These are phyloP conservation scores for Acomys russatus DNA, from an alignment of 2,797 vertebrate species.

Conservation along the genomic window DNA sequence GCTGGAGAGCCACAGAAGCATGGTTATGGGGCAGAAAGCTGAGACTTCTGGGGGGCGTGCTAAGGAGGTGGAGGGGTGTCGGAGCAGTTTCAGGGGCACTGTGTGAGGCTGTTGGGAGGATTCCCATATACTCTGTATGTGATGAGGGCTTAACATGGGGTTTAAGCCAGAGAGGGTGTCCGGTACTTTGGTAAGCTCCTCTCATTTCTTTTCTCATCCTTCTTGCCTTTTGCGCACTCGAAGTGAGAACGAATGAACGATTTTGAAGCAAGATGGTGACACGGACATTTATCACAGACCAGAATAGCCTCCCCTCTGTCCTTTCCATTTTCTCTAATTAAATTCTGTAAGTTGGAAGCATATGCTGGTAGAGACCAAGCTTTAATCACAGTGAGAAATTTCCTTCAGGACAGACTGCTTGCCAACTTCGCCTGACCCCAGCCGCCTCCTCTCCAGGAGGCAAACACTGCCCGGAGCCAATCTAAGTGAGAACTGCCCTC, in stretches of 20 bases:
- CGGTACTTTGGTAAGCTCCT: neutral
- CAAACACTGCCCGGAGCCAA: neutral
- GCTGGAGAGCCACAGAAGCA: accelerated
- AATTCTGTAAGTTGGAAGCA: constrained; percentile 28
- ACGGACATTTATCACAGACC: neutral
- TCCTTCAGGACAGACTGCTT: neutral
- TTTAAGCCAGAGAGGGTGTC: neutral
- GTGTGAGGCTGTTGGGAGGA: accelerated
- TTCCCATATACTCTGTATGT: accelerated
- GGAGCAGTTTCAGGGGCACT: neutral
- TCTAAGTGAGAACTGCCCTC: neutral
- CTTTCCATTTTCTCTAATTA: constrained; percentile 27
- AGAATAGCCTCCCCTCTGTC: neutral
- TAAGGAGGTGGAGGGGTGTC: accelerated
- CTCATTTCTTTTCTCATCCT: accelerated
- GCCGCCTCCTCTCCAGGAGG: neutral
- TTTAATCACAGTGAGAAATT: constrained; percentile 55
- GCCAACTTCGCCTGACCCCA: neutral
- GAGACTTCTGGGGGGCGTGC: accelerated
- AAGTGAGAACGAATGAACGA: neutral
- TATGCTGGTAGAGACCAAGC: neutral
- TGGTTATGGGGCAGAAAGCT: accelerated
- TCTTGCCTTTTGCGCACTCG: neutral
- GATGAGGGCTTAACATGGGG: accelerated
- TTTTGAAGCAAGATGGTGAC: neutral